phyloP scores from a whole-genome alignment of 1,140 invertebrate species.

The Achroia grisella region DNA sequence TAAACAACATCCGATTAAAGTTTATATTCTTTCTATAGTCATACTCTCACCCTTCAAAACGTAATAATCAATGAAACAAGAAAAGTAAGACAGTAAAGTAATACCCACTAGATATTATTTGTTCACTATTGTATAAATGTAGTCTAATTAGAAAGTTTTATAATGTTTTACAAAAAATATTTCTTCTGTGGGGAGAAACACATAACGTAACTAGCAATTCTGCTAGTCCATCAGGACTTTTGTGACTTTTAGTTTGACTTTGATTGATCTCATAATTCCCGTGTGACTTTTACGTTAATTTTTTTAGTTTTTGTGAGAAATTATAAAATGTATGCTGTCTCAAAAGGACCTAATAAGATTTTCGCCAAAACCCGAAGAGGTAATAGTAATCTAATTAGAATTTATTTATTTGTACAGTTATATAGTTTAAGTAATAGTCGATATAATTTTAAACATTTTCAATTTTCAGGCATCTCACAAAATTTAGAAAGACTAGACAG shows the following conservation, averaged over 20 bases:
- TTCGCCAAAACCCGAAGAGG: slow-evolving; percentile 88
- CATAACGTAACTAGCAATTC: slow-evolving; percentile 15
- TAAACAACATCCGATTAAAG: no score
- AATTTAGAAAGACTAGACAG: slow-evolving; percentile 81
- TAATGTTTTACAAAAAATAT: no score
- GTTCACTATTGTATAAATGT: no score
- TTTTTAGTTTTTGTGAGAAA: slow-evolving; percentile 46
- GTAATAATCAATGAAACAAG: no score
- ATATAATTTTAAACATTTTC: slow-evolving; percentile 28
- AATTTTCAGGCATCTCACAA: slow-evolving; percentile 76
- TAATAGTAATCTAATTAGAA: slow-evolving; percentile 46
- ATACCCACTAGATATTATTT: no score
- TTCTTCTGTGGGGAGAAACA: no score
- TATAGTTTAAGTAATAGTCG: slow-evolving; percentile 16
- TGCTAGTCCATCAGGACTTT: slow-evolving; percentile 11
- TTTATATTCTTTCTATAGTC: no score
- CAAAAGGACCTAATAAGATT: slow-evolving; percentile 89
- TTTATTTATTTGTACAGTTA: slow-evolving; percentile 8
- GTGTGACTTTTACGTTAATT: slow-evolving; percentile 42
- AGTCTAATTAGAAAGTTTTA: no score
- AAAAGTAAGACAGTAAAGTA: no score
- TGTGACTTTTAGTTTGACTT: no score
- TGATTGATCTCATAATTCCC: slow-evolving; percentile 25
- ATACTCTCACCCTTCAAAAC: no score
- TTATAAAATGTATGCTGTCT: slow-evolving; percentile 86